Evolutionary conservation across 2,113 vertebrate genomes (phyloP).

Genomic region (cattle (Bos taurus)): DNA sequence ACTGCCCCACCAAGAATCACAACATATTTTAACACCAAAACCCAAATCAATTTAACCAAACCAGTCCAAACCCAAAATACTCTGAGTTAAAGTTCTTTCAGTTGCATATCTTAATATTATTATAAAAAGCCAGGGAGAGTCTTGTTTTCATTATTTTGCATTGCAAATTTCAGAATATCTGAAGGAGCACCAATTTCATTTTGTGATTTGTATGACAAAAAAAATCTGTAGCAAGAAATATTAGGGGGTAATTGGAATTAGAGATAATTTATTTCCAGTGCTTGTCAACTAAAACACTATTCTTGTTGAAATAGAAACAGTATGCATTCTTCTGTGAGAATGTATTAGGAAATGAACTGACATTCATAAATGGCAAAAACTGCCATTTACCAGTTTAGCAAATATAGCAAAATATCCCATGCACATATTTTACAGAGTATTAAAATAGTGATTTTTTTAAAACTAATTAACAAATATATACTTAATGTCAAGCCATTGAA

Average conservation of each 20-base stretch:
- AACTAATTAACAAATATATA: conserved; percentile 60
- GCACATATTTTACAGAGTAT: conserved; percentile 67
- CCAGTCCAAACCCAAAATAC: background rate
- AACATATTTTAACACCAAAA: conserved; percentile 18
- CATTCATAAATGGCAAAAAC: conserved; percentile 41
- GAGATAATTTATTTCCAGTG: conserved; percentile 43
- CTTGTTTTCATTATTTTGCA: conserved; percentile 19
- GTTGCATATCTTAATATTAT: background rate
- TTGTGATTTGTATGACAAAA: conserved; percentile 38
- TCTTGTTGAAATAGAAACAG: conserved; percentile 39
- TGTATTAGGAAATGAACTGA: conserved; percentile 55
- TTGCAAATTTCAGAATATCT: background rate
- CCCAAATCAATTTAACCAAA: background rate
- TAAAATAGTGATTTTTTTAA: conserved; percentile 40
- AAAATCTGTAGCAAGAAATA: conserved; percentile 47
- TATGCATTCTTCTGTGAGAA: conserved; percentile 29
- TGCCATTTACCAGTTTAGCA: conserved; percentile 30
- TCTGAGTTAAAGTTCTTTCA: background rate
- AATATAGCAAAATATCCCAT: conserved; percentile 61
- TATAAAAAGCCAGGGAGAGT: background rate
- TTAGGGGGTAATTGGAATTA: background rate
- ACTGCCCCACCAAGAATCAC: background rate
- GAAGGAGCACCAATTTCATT: conserved; percentile 45
- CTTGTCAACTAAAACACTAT: conserved; percentile 40
- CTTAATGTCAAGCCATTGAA: conserved; percentile 52